Base-by-base conservation (phyloP, 1,140 invertebrate species). In the Hyposmocoma kahamanoa region DNA sequence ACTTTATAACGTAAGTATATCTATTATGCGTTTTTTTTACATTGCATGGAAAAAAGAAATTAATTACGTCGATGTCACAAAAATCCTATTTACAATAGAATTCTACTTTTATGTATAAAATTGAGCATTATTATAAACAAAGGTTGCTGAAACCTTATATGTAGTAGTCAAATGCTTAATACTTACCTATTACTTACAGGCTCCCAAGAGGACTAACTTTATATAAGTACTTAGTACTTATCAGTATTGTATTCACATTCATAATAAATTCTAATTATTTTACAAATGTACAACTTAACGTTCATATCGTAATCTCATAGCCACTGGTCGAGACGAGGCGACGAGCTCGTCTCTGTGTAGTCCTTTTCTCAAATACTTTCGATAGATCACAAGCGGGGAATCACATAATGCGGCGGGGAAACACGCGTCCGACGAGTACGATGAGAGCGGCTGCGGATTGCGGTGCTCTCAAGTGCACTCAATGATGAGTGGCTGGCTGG, bases 401-500 rank as follows among this genome's bases (percentile, higher is more conserved):
- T 84, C 78, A 82, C 76, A 76, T 60, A 50, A 50, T 67, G 68
- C 74, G 70, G 80, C 77, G 77, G 72, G 75, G 63, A 67, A 65
- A 57, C 60, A 67, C 64, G 63, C 69, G 64, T 67, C 57, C 64
- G 59, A 55, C 30, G 30, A 21, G 50, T 17, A 41, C 17, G 49
- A 30, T 50, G 50, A 42, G 49, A 42, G 28, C 43, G 53, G 30
- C 39, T 30, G 41, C 28, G 51, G 30, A n/a, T n/a, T 22, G 39
- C 21, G 46, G 11, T 42, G 26, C 24, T 32, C 68, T 90, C 94
- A 95, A 83, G 93, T 95, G 87, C 94, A 95, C 87, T 95, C 93
- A 62, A 95, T 95, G 61, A 95, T 94, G 84, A 95, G 93, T 21
- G 93, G 93, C 74, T 95, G 93, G 58, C 90, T 94, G 30, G 93